Evolutionary conservation across 2,113 vertebrate genomes (phyloP).

Genomic region (Cynocephalus volans): DNA sequence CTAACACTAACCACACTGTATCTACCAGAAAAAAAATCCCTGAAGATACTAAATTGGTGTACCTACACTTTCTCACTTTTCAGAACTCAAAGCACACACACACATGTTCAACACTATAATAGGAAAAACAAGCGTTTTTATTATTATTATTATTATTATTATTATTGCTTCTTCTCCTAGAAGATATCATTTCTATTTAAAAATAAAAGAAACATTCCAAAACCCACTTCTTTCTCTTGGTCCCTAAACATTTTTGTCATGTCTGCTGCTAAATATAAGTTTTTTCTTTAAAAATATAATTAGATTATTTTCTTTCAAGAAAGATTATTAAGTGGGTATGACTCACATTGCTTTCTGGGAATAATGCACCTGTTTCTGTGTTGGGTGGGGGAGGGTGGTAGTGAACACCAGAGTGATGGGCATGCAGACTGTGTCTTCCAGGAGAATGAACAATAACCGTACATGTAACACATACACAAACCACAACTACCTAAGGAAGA

Average conservation of each 20-base stretch:
- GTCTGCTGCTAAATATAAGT: neutral
- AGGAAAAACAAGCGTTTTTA: neutral
- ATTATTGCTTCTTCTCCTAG: neutral
- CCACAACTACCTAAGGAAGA: neutral
- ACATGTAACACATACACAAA: neutral
- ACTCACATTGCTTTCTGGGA: neutral
- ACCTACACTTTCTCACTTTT: neutral
- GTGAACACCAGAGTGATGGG: neutral
- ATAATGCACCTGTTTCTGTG: neutral
- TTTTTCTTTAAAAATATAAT: neutral
- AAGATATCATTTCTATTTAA: neutral
- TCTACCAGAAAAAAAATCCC: neutral
- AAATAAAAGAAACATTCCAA: neutral
- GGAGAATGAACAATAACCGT: neutral
- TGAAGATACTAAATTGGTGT: neutral
- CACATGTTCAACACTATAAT: neutral
- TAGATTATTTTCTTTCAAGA: conserved; percentile 11
- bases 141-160: neutral
- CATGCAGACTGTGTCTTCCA: neutral
- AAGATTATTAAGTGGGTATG: neutral
- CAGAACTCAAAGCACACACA: neutral
- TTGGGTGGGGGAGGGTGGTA: too few species aligned
- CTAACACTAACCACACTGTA: neutral
- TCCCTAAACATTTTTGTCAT: neutral
- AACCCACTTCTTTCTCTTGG: neutral